Evolutionary conservation across 2,113 vertebrate genomes (phyloP), one percentile per base, ranked within the genome.

Genomic region (Columbina picui): DNA sequence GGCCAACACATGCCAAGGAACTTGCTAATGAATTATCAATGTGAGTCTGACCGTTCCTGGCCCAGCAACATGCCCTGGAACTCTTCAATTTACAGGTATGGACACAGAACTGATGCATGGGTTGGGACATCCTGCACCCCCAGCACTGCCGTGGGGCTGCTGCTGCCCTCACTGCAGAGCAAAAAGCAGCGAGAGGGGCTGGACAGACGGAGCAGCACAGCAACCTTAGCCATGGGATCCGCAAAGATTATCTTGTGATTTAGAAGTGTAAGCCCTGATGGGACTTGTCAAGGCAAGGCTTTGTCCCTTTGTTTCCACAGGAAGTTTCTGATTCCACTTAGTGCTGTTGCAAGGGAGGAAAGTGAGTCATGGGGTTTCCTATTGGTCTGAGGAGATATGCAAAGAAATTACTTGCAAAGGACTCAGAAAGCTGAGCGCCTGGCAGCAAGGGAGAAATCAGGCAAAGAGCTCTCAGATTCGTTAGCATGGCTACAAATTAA

Each of bases 341-440:
- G n/a, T 70, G 83, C 94, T 81, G 68, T 59, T 87, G 50, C 88
- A 84, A 80, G 73, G 52, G 88, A 96, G 96, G 93, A 96, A 97
- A 95, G 82, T 97, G 96, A 97, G 90, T 97, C 97, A 97, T 76
- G 71, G 49, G 47, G 94, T 78, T 95, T 95, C 95, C 95, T 95
- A 90, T 84, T 73, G 93, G 84, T 70, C 87, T 79, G 55, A 59
- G 57, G 78, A 95, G 93, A 96, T 84, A 84, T 1, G 50, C 53
- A 61, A 69, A 60, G 94, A 89, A 91, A 94, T 47, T n/a, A 39
- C 90, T 84, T 67, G 57, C 1, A 4, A 83, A 43, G 50, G 81
- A 74, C 86, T 71, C 71, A 84, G 95, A 78, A 68, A 81, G 64
- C 57, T 3, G 0, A 90, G 82, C 2, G 59, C 77, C 84, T 50